phyloP scores from a whole-genome alignment of 2,797 vertebrate genomes.

The Euthynnus affinis region DNA sequence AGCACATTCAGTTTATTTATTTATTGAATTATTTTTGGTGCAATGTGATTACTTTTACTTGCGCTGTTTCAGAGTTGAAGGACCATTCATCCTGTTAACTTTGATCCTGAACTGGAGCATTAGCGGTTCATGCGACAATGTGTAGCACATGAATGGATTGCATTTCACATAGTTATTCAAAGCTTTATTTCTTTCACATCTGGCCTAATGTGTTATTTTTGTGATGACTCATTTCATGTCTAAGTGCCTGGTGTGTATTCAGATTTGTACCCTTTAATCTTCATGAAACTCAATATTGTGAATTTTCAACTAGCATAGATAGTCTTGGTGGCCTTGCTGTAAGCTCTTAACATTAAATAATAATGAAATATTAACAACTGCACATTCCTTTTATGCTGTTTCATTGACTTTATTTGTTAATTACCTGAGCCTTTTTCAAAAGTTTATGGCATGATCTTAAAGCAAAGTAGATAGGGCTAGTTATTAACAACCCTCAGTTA shows the following conservation, averaged over 20 bases:
- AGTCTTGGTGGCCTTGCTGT: conserved; percentile 25
- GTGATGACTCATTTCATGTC: neutral
- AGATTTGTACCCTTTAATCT: neutral
- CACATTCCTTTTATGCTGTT: too few species aligned
- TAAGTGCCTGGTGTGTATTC: neutral
- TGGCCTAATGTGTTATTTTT: neutral
- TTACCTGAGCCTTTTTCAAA: neutral
- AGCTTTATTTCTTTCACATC: conserved; percentile 1
- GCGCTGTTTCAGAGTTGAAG: neutral
- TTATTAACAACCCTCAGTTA: neutral
- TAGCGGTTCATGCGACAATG: conserved; percentile 3
- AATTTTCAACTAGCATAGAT: neutral
- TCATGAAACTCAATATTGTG: neutral
- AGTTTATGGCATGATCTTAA: neutral
- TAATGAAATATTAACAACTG: too few species aligned
- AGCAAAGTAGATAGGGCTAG: neutral
- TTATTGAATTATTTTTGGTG: neutral
- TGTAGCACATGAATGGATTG: neutral
- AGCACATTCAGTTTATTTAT: conserved; percentile 8
- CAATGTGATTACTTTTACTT: neutral
- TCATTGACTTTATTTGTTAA: too few species aligned
- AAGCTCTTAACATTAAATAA: too few species aligned
- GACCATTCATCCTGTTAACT: conserved; percentile 8
- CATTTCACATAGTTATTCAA: conserved; percentile 4
- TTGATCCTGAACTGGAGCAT: conserved; percentile 2